Base-by-base conservation (phyloP, 2,113 vertebrate species). In the Macquaria ambigua region DNA sequence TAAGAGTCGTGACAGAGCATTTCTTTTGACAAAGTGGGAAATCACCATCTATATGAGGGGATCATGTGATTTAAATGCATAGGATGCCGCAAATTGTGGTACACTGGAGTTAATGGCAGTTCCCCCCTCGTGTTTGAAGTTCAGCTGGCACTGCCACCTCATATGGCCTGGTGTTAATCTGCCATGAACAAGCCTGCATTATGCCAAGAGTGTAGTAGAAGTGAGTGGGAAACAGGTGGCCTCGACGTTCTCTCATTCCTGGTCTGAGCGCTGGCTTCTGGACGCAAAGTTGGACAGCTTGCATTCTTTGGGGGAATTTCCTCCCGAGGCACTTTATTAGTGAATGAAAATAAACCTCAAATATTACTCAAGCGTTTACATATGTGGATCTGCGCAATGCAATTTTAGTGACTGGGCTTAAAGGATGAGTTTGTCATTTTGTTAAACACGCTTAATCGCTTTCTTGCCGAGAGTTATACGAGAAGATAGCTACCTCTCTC, bases 11-110 rank as follows among this genome's bases (percentile, higher is more conserved):
- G 68, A 93, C 87, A 62, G 93, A 95, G 96, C 88, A 77, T 87
- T 83, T 31, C 77, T 88, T 91, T 91, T 95, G 96, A 96, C 93
- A 96, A 94, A 93, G 95, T 93, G 94, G 93, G 89, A 94, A 95
- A 96, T 95, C 94, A 91, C 84, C 85, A 82, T 91, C 90, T 90
- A 95, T 96, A 94, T 89, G 93, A 93, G 93, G 96, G 95, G 96
- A 96, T 97, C 96, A 97, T 94, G 91, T 93, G 95, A 97, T 97
- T 97, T 97, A 96, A 96, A 96, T 97, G 94, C 95, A 92, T 95
- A 34, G 87, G 95, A 97, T 97, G 92, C 92, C 95, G 93, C 95
- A 93, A 89, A 93, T 91, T 95, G 95, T 89, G 94, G 90, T 91
- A 55, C 1, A 8, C 87, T 95, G 56, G 82, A 69, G 87, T 94